Conservation (phyloP, 2,797 vertebrate species). For the Trichosurus vulpecula region DNA sequence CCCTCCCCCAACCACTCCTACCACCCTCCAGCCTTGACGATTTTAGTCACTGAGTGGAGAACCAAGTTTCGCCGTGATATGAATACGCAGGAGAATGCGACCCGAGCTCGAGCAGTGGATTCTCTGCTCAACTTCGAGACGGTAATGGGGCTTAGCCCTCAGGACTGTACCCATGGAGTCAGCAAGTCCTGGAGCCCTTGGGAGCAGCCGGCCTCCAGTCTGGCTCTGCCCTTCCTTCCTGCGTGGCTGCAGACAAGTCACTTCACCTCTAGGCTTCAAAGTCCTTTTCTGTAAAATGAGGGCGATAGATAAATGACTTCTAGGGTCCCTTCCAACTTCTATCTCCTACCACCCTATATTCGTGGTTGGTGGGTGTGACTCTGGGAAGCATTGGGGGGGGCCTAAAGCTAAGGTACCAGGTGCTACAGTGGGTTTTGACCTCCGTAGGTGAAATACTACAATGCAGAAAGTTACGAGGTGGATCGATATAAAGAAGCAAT, state of each 20-base stretch:
- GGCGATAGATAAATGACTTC: background rate
- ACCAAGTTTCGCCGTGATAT: slow-evolving; percentile 95
- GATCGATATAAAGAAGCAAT: slow-evolving; percentile 92
- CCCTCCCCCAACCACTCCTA: background rate
- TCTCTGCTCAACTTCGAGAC: slow-evolving; percentile 98
- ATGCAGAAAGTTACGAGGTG: slow-evolving; percentile 94
- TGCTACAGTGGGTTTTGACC: background rate
- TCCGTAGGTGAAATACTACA: slow-evolving; percentile 97
- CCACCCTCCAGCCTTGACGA: slow-evolving; percentile 89
- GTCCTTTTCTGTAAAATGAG: background rate
- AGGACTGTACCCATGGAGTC: background rate
- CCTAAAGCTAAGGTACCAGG: background rate
- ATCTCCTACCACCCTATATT: background rate
- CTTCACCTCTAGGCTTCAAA: background rate
- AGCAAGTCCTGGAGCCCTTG: background rate
- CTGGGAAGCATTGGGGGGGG: background rate
- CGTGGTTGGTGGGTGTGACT: background rate
- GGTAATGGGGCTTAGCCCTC: slow-evolving; percentile 81
- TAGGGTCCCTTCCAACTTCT: background rate
- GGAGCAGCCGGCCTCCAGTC: background rate
- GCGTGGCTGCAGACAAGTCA: background rate
- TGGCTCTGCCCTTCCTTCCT: background rate
- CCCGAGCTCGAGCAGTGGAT: slow-evolving; percentile 94
- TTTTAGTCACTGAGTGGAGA: slow-evolving; percentile 97
- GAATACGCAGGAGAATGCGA: slow-evolving; percentile 93